Evolutionary conservation across 2,113 vertebrate species (phyloP).

Genomic region (Lipophrys pholis): DNA sequence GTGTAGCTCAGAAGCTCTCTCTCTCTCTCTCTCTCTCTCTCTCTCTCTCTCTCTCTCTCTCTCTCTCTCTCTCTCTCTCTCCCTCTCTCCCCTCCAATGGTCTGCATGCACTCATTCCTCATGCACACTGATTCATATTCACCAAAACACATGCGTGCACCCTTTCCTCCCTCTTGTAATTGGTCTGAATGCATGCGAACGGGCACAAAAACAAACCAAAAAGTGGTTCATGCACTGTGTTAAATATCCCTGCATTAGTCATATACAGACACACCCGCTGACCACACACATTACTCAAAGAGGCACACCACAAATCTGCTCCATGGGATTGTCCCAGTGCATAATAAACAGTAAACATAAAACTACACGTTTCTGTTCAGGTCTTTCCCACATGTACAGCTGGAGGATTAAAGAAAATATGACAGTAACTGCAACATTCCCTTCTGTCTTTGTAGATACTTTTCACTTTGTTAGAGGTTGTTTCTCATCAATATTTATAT

Average conservation of each 20-base stretch:
- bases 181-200: constrained; percentile 19
- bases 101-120: constrained; percentile 27
- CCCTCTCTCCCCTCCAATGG: background rate
- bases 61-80: too few species aligned
- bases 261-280: constrained; percentile 41
- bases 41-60: too few species aligned
- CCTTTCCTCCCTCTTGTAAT: constrained; percentile 20
- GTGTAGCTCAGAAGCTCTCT: constrained; percentile 35
- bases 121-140: constrained; percentile 44
- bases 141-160: constrained; percentile 29
- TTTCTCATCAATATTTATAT: too few species aligned
- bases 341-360: background rate
- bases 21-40: too few species aligned
- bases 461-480: too few species aligned
- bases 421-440: constrained; percentile 14
- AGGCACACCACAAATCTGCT: constrained; percentile 22
- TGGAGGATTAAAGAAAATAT: constrained; percentile 36
- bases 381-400: constrained; percentile 11
- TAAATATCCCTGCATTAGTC: constrained; percentile 30
- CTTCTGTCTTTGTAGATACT: background rate
- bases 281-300: constrained; percentile 44
- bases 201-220: constrained; percentile 35
- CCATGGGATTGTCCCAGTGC: constrained; percentile 8
- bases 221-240: constrained; percentile 10
- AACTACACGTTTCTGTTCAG: background rate